Evolutionary conservation across 2,113 vertebrate species (phyloP), one percentile per base, ranked within the genome.

Genomic region (Aspiorhynchus laticeps): DNA sequence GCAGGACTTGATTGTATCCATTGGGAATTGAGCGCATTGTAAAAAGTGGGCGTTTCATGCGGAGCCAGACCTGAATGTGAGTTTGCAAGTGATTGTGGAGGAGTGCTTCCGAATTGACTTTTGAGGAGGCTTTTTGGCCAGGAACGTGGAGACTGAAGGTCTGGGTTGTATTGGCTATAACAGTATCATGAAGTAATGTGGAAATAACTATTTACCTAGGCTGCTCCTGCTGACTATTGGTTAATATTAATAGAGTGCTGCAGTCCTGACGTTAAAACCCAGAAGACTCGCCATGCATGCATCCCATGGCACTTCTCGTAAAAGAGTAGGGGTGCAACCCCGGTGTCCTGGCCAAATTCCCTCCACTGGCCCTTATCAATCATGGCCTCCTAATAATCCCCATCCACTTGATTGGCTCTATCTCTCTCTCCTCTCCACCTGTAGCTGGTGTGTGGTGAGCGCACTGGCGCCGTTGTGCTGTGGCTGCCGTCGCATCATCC

Each of bases 21-120:
- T 12, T 41, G 71, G 71, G 71, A 74, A 74, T 41, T 74, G 71
- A 74, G 21, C 9, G 21, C 36, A 69, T 69, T 69, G 65, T 69
- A 41, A n/a, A 74, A 74, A 41, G 71, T 74, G 21, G 71, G 71
- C 21, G 71, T 41, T 74, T 41, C 10, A 41, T 74, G 33, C 19
- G 33, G 69, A 73, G 36, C 19, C 71, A n/a, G 71, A 74, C 71
- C 71, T 74, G 71, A 74, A 74, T 74, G 19, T 1, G 36, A 69
- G 65, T 36, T 17, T 51, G 0, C 14, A 17, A 0, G 0, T 15
- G 48, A 51, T 51, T 73, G 67, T 71, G 69, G 69, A 73, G 69
- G 69, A 73, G 69, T 73, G 8, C 2, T 73, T 73, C 69, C 33
- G 69, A 38, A 9, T 38, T 73, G 69, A 73, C 36, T 73, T 73